Base-by-base conservation (phyloP, 2,113 vertebrate genomes). In the Ciconia stormi region DNA sequence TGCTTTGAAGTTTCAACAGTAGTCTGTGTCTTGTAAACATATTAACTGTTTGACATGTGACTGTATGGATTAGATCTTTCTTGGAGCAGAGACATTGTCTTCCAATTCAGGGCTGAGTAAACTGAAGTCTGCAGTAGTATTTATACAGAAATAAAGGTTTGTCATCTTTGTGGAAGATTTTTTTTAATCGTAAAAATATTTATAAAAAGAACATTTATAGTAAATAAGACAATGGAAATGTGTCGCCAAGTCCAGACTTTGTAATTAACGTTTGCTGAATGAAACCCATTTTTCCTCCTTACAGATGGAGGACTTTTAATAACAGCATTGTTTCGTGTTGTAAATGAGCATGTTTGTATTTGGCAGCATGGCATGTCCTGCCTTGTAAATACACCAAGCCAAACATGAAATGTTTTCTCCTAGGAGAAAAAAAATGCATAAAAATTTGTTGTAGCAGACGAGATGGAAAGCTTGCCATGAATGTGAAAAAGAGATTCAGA, bases 401-500 rank as follows among this genome's bases (percentile, higher is more conserved):
- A 91, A 92, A 95, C 46, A 63, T 18, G 22, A 76, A 86, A 47
- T 15, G 6, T 71, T 91, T 93, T 95, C 63, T 93, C 38, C 52
- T 49, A 40, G 42, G 44, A 79, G 32, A 50, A 94, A 79, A 85
- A 85, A 38, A 67, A 11, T 21, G 44, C 70, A 25, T 88, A 79
- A 87, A 86, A 93, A 77, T 84, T 59, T 36, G 16, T 53, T 76
- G 25, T 69, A 83, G 61, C 67, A 84, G 84, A 90, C 13, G 20
- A 91, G 63, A 89, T 53, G 79, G 86, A 73, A 96, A 77, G 38
- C 65, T 95, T 89, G 78, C 72, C 83, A 76, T 65, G 49, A 90
- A 86, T 74, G 53, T 82, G 67, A 84, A 80, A 94, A 97, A 85
- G 73, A 78, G 71, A 70, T 76, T 93, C 66, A 53, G 87, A 70